A percentile compares a stretch with the other conserved stretches of the same genome.
These are phyloP conservation scores for Malurus splendens DNA, from an alignment of 2,797 vertebrate genomes.

Conservation along the genomic window DNA sequence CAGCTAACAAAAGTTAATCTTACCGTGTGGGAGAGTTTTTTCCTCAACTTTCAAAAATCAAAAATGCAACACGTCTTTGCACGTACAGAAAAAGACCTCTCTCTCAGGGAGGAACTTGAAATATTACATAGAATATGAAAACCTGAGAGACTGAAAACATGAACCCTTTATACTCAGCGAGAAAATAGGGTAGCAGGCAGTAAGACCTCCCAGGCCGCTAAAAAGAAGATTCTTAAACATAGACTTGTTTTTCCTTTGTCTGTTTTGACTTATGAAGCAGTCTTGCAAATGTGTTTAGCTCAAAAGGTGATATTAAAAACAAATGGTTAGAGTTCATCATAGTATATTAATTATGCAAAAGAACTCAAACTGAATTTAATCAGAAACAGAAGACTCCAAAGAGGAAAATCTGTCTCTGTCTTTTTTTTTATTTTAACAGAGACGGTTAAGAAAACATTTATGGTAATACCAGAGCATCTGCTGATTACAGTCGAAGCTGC, in stretches of 20 bases:
- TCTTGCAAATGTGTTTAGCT: conserved; percentile 40
- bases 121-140: background rate
- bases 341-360: conserved; percentile 72
- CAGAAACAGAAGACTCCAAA: conserved; percentile 56
- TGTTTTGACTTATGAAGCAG: conserved; percentile 32
- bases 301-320: conserved; percentile 66
- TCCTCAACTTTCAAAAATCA: background rate
- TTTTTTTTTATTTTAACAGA: conserved; percentile 27
- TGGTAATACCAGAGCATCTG: conserved; percentile 74
- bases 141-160: background rate
- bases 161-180: conserved; percentile 5
- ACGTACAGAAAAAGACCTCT: background rate
- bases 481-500: conserved; percentile 73
- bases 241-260: conserved; percentile 45
- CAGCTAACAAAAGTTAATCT: background rate
- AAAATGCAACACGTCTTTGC: background rate
- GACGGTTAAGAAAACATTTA: conserved; percentile 73
- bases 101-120: background rate
- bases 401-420: conserved; percentile 5
- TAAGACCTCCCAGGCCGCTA: background rate
- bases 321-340: conserved; percentile 67
- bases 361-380: conserved; percentile 66
- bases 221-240: background rate
- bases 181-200: background rate
- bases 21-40: background rate